Base-by-base conservation (phyloP, 2,888 invertebrate species). In the Oegoconia quadripuncta region DNA sequence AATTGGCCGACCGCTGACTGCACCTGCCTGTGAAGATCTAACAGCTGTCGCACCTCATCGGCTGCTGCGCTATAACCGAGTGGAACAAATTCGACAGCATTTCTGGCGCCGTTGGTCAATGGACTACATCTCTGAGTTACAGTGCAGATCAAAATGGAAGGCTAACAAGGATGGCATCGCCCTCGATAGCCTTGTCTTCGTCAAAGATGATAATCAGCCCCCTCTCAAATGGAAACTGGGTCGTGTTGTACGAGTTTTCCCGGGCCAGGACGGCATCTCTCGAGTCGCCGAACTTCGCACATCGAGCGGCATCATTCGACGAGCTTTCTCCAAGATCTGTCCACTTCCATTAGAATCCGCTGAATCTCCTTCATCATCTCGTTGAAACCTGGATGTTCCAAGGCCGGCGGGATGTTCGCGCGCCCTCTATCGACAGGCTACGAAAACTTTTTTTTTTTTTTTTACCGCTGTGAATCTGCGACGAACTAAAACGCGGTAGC, bases 201-300 rank as follows among this genome's bases (percentile, higher is more conserved):
- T 29, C 3, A 41, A 37, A 25, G 48, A 48, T 13, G 39, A 44
- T 2, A 33, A 37, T 9, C n/a, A n/a, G n/a, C 48, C 48, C 4
- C 46, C 45, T 13, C 22, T 47, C 2, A 26, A 36, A 11, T 52
- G 46, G 52, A 42, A 37, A 5, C 34, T 48, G 17, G 52, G 39
- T 5, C 40, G 48, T 7, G 39, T 52, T 8, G 3, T 8, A 7
- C 18, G 20, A 14, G 31, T 46, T 1, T 42, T 35, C 17, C 43
- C 48, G 12, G 46, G 46, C 3, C 6, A 34, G 3, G 48, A 46
- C 16, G 44, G 44, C 3, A 27, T 43, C 8, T 9, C 13, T 9
- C 14, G 46, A 16, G 45, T 48, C 1, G 45, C 36, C 12, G 45
- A 45, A 12, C 18, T 48, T 13, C 13, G n/a, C 7, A 43, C 45